phyloP scores from a whole-genome alignment of 2,888 invertebrate genomes.

The Cosmopolites sordidus region DNA sequence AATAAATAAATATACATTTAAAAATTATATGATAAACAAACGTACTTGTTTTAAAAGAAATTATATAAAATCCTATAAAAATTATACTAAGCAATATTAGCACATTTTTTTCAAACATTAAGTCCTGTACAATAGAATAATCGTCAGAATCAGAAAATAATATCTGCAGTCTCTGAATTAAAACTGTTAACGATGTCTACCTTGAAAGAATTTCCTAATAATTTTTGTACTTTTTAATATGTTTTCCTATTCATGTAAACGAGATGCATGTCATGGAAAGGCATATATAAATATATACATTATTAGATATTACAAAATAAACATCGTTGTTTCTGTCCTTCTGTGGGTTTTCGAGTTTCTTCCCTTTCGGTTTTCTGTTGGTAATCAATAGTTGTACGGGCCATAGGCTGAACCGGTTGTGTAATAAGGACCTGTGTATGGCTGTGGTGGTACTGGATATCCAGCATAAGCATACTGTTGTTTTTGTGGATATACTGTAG shows the following conservation, averaged over 20 bases:
- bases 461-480: slow-evolving; percentile 89
- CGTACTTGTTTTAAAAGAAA: too few relatives aligned
- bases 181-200: background rate
- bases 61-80: too few relatives aligned
- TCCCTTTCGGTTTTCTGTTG: slow-evolving; percentile 1
- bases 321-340: slow-evolving; percentile 7
- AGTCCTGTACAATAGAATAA: too few relatives aligned
- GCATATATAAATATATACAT: background rate
- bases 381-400: slow-evolving; percentile 81
- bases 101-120: too few relatives aligned
- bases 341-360: background rate
- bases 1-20: slow-evolving; percentile 20
- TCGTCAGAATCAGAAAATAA: too few relatives aligned
- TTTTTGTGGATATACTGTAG: slow-evolving; percentile 87
- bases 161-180: background rate
- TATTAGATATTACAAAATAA: slow-evolving; percentile 12
- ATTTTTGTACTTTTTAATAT: slow-evolving; percentile 1
- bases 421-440: slow-evolving; percentile 85
- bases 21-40: too few relatives aligned
- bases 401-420: slow-evolving; percentile 88
- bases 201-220: background rate
- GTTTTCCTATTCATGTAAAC: too few relatives aligned
- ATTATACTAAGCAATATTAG: too few relatives aligned
- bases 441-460: slow-evolving; percentile 71
- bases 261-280: too few relatives aligned